phyloP scores from a whole-genome alignment of 2,888 invertebrate genomes.

The Hermodice carunculata region DNA sequence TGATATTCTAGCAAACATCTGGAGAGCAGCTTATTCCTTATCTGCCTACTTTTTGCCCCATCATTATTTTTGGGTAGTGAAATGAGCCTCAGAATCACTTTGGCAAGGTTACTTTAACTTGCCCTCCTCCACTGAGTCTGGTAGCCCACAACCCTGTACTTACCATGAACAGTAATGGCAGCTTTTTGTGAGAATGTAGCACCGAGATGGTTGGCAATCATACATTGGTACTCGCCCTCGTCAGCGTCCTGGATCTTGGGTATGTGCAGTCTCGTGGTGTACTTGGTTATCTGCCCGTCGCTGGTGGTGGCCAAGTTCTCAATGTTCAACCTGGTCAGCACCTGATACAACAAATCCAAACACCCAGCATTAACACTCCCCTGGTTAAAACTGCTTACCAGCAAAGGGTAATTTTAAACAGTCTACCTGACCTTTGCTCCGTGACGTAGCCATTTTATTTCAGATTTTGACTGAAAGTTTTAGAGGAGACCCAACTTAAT shows the following conservation, averaged over 20 bases:
- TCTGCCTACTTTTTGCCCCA: too few species aligned
- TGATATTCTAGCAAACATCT: too few species aligned
- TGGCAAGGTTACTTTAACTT: background rate
- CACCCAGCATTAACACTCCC: background rate
- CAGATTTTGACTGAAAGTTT: too few species aligned
- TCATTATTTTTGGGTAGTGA: too few species aligned
- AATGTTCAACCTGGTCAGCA: slow-evolving; percentile 37
- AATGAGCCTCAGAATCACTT: background rate
- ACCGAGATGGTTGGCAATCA: slow-evolving; percentile 90
- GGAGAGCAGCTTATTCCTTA: too few species aligned
- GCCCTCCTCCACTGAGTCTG: background rate
- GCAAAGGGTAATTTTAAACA: too few species aligned
- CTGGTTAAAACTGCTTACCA: too few species aligned
- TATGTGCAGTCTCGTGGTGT: slow-evolving; percentile 80
- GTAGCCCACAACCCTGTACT: slow-evolving; percentile 56
- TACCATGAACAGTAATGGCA: slow-evolving; percentile 86
- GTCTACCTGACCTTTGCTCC: too few species aligned
- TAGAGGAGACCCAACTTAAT: too few species aligned
- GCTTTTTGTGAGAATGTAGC: slow-evolving; percentile 90
- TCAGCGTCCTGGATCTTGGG: slow-evolving; percentile 83
- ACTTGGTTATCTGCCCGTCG: slow-evolving; percentile 13
- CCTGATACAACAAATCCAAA: slow-evolving; percentile 33
- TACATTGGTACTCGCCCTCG: slow-evolving; percentile 93
- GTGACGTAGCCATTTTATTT: too few species aligned
- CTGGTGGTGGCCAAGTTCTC: slow-evolving; percentile 38